Evolutionary conservation across 92 coral and sea anemone species (phyloP), one percentile per base, ranked within the genome.

Genomic region (Epizoanthus rinbou): DNA sequence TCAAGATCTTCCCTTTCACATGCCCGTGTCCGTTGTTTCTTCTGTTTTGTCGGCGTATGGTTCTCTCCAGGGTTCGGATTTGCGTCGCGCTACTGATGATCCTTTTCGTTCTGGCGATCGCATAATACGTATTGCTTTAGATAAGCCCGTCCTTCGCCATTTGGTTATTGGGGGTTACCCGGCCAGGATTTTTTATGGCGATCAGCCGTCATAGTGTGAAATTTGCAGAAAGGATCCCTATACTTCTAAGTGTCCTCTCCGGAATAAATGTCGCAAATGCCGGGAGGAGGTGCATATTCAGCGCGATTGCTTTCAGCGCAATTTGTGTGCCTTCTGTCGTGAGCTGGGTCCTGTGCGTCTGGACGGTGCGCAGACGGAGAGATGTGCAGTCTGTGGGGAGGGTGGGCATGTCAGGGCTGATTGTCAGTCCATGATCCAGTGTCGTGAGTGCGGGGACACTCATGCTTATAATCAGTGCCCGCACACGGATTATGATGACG

Each of bases 1-100:
- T 9, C 75, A 71, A 37, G 75, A 71, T 4, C 58, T 71, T 5
- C 75, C 75, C 7, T 71, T 37, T 31, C 75, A 71, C 25, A 71
- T 71, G 75, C 75, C 75, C 3, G 43, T 2, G 2, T 0, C 24
- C 8, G 28, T 39, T 0, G 13, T 71, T 0, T 6, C 25, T 9
- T 6, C 25, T 3, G 57, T 25, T 0, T 6, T 71, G 0, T 45
- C 57, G 28, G n/a, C n/a, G n/a, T n/a, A n/a, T n/a, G n/a, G n/a
- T n/a, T n/a, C n/a, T n/a, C n/a, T n/a, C n/a, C n/a, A n/a, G n/a
- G n/a, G n/a, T n/a, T n/a, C n/a, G 21, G 18, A 15, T 69, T 31
- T 8, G 74, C 57, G 75, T 0, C 41, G 23, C 1, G 57, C 57
- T 19, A 15, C 8, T 8, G 43, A 5, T 2, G 75, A 71, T n/a